phyloP scores from a whole-genome alignment of 2,797 vertebrate genomes.

The Enteromius paludinosus region DNA sequence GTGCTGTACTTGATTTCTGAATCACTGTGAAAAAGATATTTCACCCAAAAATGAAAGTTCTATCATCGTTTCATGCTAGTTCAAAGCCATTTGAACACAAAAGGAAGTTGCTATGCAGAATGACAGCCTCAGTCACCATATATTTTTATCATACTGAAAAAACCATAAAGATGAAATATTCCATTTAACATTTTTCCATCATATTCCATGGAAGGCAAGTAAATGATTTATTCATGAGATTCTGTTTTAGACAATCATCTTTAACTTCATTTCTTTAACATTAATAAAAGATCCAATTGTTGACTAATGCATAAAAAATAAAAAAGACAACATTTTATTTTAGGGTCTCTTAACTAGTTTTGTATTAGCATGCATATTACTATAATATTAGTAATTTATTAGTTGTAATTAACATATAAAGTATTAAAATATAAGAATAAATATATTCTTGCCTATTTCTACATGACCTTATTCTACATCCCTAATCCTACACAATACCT shows the following conservation, averaged over 20 bases:
- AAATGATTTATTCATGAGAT: constrained; percentile 7
- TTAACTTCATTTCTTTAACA: background rate
- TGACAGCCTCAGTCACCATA: constrained; percentile 13
- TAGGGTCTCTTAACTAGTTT: no score
- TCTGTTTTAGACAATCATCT: background rate
- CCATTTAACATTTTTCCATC: background rate
- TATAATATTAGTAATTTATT: no score
- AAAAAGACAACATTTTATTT: background rate
- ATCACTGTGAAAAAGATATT: constrained; percentile 1
- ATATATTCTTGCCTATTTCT: no score
- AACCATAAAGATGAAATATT: background rate
- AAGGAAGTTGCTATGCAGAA: background rate
- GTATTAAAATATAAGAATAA: no score
- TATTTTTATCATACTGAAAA: constrained; percentile 7
- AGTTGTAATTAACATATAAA: no score
- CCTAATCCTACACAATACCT: no score
- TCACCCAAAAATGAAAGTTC: background rate
- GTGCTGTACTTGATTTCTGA: background rate
- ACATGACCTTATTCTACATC: no score
- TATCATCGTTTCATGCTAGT: constrained; percentile 6
- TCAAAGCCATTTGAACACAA: constrained; percentile 5
- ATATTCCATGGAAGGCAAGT: background rate
- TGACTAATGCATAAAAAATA: background rate
- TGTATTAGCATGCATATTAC: no score
- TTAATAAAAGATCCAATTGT: background rate